Evolutionary conservation across 1,140 invertebrate species (phyloP).

Genomic region (Zaprionus tsacasi): DNA sequence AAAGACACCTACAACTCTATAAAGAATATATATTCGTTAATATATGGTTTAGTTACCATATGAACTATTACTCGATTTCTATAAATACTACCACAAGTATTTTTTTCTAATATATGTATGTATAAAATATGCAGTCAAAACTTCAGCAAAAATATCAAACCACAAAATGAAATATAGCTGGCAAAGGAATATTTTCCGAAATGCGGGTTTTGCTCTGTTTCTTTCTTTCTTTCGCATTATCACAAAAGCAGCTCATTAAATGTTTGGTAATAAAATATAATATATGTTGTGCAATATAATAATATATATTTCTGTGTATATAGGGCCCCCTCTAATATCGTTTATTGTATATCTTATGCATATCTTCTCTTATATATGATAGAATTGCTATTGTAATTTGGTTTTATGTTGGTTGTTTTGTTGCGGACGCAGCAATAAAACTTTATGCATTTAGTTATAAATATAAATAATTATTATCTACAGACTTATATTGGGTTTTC

Average conservation of each 20-base stretch:
- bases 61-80: too few relatives aligned
- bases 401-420: constrained; percentile 74
- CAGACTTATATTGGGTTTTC: constrained; percentile 62
- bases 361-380: constrained; percentile 33
- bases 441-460: constrained; percentile 81
- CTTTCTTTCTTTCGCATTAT: constrained; percentile 1
- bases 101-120: too few relatives aligned
- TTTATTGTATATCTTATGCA: constrained; percentile 23
- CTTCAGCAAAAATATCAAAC: too few relatives aligned
- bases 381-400: constrained; percentile 68
- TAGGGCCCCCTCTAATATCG: constrained; percentile 9
- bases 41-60: too few relatives aligned
- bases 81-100: too few relatives aligned
- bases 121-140: too few relatives aligned
- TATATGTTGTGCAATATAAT: constrained; percentile 65
- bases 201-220: too few relatives aligned
- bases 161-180: too few relatives aligned
- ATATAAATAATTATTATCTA: constrained; percentile 81
- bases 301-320: constrained; percentile 46
- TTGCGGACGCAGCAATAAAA: constrained; percentile 65
- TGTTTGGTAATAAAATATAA: constrained; percentile 40
- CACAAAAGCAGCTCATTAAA: constrained; percentile 30
- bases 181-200: too few relatives aligned
- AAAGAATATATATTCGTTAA: too few relatives aligned
- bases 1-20: too few relatives aligned